Conservation (phyloP, 1,140 invertebrate genomes). For the Polypedilum vanderplanki region DNA sequence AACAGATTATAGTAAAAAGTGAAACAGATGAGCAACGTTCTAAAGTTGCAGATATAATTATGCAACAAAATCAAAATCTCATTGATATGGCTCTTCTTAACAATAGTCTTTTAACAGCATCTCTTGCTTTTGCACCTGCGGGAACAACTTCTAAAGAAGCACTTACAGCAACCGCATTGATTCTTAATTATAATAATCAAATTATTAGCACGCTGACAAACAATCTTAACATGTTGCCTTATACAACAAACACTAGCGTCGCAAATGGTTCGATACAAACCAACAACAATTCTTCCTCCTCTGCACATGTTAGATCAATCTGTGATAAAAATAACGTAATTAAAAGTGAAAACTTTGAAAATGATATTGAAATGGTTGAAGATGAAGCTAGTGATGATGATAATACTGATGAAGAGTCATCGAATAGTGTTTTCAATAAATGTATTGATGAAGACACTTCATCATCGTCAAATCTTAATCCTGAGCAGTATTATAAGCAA, state of each 20-base stretch:
- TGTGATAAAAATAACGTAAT: conserved; percentile 27
- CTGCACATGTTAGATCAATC: neutral
- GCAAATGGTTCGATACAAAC: neutral
- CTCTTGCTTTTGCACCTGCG: neutral
- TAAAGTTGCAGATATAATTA: neutral
- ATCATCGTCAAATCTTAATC: neutral
- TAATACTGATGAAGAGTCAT: neutral
- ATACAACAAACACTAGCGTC: neutral
- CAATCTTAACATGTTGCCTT: conserved; percentile 23
- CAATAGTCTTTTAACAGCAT: neutral
- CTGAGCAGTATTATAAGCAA: conserved; percentile 25
- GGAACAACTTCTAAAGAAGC: neutral
- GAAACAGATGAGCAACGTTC: neutral
- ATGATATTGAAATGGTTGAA: conserved; percentile 4
- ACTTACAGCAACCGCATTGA: neutral
- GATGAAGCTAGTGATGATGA: neutral
- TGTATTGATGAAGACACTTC: neutral
- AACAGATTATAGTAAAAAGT: neutral
- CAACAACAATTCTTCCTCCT: too few relatives aligned
- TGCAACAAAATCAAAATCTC: conserved; percentile 12
- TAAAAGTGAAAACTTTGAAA: neutral
- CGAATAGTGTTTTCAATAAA: neutral
- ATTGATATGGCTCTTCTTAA: conserved; percentile 18
- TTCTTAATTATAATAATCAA: conserved; percentile 22
- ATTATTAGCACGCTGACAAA: conserved; percentile 14